Evolutionary conservation across 2,888 invertebrate species (phyloP).

Genomic region (Chrysopilus asiliformis): DNA sequence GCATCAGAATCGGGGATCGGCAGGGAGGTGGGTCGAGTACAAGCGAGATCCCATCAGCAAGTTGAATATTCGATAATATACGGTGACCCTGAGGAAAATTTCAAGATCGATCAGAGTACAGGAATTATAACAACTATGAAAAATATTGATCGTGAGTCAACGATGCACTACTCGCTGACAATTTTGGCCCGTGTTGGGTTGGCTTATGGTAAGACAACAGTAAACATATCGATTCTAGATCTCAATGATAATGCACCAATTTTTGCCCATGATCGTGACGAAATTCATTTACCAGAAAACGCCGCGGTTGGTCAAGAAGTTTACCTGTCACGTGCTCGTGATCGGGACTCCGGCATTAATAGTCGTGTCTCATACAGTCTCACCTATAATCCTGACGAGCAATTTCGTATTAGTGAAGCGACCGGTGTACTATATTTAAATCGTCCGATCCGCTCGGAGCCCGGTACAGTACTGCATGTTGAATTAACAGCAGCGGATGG

Average conservation of each 20-base stretch:
- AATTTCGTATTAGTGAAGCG: slow-evolving; percentile 71
- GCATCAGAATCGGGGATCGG: slow-evolving; percentile 42
- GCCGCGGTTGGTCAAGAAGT: slow-evolving; percentile 90
- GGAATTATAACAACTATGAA: slow-evolving; percentile 67
- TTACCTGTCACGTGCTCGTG: slow-evolving; percentile 72
- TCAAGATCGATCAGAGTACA: slow-evolving; percentile 63
- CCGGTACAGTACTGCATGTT: slow-evolving; percentile 53
- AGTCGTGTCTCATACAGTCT: slow-evolving; percentile 71
- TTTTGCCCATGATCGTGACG: slow-evolving; percentile 66
- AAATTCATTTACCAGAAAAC: slow-evolving; percentile 70
- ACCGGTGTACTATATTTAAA: slow-evolving; percentile 83
- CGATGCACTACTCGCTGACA: slow-evolving; percentile 59
- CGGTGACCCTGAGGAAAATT: slow-evolving; percentile 66
- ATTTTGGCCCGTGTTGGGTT: slow-evolving; percentile 67
- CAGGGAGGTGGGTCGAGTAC: slow-evolving; percentile 65
- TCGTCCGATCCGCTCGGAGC: slow-evolving; percentile 61
- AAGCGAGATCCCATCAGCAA: slow-evolving; percentile 44
- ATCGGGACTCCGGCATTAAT: slow-evolving; percentile 81
- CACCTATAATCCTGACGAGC: slow-evolving; percentile 62
- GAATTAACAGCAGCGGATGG: slow-evolving; percentile 80
- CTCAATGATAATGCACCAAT: slow-evolving; percentile 84
- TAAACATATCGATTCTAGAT: slow-evolving; percentile 71
- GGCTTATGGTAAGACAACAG: slow-evolving; percentile 62
- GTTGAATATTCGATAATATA: slow-evolving; percentile 63
- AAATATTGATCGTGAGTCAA: slow-evolving; percentile 72